phyloP scores from a whole-genome alignment of 1,140 invertebrate genomes.

The Microplitis mediator region DNA sequence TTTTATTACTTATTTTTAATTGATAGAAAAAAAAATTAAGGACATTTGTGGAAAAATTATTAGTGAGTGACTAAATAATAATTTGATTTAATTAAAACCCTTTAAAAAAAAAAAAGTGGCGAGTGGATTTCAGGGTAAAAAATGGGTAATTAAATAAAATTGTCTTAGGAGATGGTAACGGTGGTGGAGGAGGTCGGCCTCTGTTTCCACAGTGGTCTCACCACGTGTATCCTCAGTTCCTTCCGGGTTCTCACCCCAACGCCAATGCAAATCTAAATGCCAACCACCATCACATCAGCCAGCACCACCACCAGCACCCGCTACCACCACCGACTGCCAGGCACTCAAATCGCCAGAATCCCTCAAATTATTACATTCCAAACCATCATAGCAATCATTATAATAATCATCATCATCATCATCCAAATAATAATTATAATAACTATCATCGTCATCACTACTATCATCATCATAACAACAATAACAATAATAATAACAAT shows the following conservation, averaged over 20 bases:
- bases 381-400: constrained; percentile 62
- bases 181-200: constrained; percentile 69
- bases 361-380: constrained; percentile 57
- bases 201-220: constrained; percentile 91
- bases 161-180: constrained; percentile 60
- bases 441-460: constrained; percentile 60
- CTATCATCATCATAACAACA: constrained; percentile 53
- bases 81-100: too few species aligned
- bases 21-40: too few species aligned
- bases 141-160: constrained; percentile 54
- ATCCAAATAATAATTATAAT: constrained; percentile 45
- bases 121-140: constrained; percentile 28
- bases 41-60: too few species aligned
- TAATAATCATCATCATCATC: constrained; percentile 55
- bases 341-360: constrained; percentile 58
- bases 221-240: constrained; percentile 89
- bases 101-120: constrained; percentile 19
- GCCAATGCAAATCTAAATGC: constrained; percentile 65
- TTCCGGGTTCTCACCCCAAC: constrained; percentile 83
- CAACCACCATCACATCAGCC: constrained; percentile 58
- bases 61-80: too few species aligned
- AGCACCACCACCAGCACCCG: constrained; percentile 65
- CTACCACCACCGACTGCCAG: constrained; percentile 60
- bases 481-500: too few species aligned
- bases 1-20: too few species aligned